These are phyloP conservation scores for Cyprichromis sp. DNA, from an alignment of 2,113 vertebrate species.

Conservation along the genomic window DNA sequence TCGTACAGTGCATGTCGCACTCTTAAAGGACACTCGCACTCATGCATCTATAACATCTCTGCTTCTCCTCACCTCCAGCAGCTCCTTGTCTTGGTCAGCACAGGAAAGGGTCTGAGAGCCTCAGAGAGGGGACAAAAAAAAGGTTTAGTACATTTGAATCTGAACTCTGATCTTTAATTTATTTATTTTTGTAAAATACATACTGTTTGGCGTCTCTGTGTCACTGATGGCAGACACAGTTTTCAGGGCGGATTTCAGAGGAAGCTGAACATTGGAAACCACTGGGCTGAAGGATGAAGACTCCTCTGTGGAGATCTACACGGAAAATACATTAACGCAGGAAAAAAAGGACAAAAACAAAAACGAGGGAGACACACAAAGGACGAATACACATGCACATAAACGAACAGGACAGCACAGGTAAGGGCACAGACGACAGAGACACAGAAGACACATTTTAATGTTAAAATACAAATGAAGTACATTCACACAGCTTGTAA, in stretches of 20 bases:
- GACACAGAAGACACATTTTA: constrained; percentile 47
- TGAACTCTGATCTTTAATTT: not conserved
- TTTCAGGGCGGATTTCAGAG: constrained; percentile 90
- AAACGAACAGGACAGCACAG: constrained; percentile 53
- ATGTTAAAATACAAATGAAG: not conserved
- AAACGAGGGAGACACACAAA: not conserved
- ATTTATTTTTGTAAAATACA: constrained; percentile 3
- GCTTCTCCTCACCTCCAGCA: constrained; percentile 75
- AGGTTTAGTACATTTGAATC: not conserved
- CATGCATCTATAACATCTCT: not conserved
- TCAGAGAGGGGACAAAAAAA: constrained; percentile 1
- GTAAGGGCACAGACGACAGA: constrained; percentile 65
- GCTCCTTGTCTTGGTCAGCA: constrained; percentile 70
- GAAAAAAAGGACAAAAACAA: constrained; percentile 8
- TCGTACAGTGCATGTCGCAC: not conserved
- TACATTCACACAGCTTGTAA: not conserved
- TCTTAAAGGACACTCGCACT: not conserved
- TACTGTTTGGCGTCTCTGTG: constrained; percentile 74
- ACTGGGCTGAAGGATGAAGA: constrained; percentile 74
- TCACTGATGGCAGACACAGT: constrained; percentile 71
- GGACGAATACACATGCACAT: constrained; percentile 29
- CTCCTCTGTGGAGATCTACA: constrained; percentile 79
- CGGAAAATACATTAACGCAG: constrained; percentile 45
- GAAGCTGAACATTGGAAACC: constrained; percentile 73
- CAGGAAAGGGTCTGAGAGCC: constrained; percentile 87